Percentiles rank a stretch among this genome's conserved stretches.
These are phyloP conservation scores for Cheirogaleus medius DNA, from an alignment of 2,113 vertebrate genomes.

Conservation along the genomic window DNA sequence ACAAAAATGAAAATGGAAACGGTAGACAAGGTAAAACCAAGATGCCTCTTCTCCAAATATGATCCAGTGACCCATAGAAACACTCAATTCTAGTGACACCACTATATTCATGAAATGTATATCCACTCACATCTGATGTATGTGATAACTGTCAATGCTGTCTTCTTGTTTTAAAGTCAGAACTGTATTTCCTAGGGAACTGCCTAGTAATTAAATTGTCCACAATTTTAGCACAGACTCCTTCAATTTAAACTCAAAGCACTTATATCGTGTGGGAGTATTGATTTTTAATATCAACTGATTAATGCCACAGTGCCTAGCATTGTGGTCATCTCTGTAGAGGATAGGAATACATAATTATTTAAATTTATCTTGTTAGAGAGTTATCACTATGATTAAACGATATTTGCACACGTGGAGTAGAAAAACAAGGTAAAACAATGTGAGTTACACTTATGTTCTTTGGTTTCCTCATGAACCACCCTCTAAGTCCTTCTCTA, in stretches of 20 bases:
- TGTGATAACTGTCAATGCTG: neutral
- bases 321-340: neutral
- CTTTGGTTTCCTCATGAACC: neutral
- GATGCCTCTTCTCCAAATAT: neutral
- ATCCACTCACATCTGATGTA: rapidly evolving
- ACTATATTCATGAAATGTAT: too few relatives aligned
- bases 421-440: neutral
- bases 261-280: neutral
- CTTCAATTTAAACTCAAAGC: neutral
- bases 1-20: neutral
- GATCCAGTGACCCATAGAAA: neutral
- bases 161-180: neutral
- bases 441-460: neutral
- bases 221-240: neutral
- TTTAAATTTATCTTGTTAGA: neutral
- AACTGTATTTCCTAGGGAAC: neutral
- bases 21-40: neutral
- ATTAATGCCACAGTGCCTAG: neutral
- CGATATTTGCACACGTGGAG: neutral
- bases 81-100: neutral
- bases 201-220: neutral
- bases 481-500: rapidly evolving
- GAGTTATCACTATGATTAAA: neutral
- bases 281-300: neutral
- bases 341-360: neutral